Conservation (phyloP, 2,113 vertebrate genomes). For the Felis chaus region DNA sequence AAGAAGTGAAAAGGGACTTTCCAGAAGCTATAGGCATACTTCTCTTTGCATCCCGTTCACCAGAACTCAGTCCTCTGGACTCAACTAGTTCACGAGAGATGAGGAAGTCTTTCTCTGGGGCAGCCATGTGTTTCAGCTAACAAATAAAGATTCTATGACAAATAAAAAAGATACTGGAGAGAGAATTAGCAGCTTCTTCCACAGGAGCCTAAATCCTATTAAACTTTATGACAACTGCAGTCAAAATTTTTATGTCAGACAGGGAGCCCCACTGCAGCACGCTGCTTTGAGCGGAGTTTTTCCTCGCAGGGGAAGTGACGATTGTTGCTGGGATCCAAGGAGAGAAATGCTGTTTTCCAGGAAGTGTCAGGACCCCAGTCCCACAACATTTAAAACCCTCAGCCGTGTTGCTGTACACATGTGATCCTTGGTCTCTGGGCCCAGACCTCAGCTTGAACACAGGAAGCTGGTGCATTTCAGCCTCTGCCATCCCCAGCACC, state of each 20-base stretch:
- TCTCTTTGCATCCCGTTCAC: not conserved
- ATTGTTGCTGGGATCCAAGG: not conserved
- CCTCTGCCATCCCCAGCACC: not conserved
- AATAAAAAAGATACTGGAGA: not conserved
- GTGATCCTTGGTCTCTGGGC: not conserved
- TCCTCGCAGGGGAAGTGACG: not conserved
- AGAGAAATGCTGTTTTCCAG: not conserved
- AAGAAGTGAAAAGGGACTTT: not conserved
- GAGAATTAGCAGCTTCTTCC: not conserved
- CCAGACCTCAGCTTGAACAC: not conserved
- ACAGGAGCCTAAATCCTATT: not conserved
- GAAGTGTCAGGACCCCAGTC: not conserved
- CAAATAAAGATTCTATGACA: not conserved
- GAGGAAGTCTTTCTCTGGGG: not conserved
- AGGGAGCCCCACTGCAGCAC: not conserved
- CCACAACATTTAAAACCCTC: not conserved
- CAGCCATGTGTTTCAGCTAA: not conserved
- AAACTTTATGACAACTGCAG: not conserved
- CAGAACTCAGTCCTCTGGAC: not conserved
- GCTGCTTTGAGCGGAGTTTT: rapidly evolving
- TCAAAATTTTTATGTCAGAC: not conserved
- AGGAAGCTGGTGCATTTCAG: not conserved
- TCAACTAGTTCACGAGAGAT: not conserved
- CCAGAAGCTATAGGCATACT: not conserved
- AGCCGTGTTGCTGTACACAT: not conserved